Percentiles rank a stretch among this genome's conserved stretches.
These are phyloP conservation scores for Cacoxenus indagator DNA, from an alignment of 2,888 invertebrate species.

Conservation along the genomic window DNA sequence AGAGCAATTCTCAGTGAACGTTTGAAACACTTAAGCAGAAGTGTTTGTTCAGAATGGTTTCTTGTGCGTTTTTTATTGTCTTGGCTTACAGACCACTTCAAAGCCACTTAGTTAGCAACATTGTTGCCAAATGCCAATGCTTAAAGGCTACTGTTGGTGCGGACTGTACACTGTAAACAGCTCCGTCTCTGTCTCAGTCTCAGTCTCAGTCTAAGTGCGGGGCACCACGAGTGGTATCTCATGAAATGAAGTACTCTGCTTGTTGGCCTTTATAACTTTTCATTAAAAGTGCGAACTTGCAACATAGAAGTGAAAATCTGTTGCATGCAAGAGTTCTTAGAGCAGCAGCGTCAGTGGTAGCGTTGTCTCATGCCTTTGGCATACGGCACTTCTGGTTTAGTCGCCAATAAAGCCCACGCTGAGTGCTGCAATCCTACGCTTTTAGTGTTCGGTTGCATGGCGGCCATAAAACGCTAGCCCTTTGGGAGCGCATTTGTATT, in stretches of 20 bases:
- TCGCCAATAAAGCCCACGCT: neutral
- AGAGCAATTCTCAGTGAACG: too few species aligned
- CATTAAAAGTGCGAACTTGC: constrained; percentile 44
- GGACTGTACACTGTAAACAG: neutral
- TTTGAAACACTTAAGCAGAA: neutral
- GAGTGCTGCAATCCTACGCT: neutral
- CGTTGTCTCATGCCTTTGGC: constrained; percentile 23
- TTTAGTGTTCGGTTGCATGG: neutral
- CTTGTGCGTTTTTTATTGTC: neutral
- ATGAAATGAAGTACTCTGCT: constrained; percentile 53
- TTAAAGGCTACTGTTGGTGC: neutral
- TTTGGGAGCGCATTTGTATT: neutral
- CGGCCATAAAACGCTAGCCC: neutral
- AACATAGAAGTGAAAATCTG: constrained; percentile 27
- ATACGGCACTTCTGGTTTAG: constrained; percentile 4
- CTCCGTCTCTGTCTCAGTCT: neutral
- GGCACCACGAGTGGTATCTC: constrained; percentile 25
- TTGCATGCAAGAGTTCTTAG: constrained; percentile 33
- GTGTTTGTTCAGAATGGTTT: neutral
- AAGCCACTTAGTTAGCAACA: neutral
- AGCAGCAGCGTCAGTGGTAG: constrained; percentile 40
- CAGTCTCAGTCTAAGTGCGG: neutral
- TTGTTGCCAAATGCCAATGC: neutral
- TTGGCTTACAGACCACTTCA: neutral
- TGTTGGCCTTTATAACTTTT: constrained; percentile 60